Base-by-base conservation (phyloP, 2,113 vertebrate genomes). In the Euleptes europaea region DNA sequence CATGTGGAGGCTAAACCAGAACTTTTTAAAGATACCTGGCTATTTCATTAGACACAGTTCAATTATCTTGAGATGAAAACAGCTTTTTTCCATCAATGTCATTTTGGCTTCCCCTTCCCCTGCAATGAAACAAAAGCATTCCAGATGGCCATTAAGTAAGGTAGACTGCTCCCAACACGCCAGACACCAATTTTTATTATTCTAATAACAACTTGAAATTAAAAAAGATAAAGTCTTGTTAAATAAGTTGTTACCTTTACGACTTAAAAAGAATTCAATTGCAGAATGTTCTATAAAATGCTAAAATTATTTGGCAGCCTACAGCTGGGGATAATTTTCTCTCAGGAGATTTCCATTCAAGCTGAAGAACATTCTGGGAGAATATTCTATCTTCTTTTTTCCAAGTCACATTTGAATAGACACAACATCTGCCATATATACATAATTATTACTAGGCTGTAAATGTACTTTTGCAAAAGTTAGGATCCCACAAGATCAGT, bases 151-250 rank as follows among this genome's bases (percentile, higher is more conserved):
- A 89, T 94, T 92, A 94, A 92, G 54, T 90, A 92, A 91, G 87
- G 85, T 83, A 90, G 85, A 66, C 78, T 90, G 90, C 86, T 90
- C 84, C 60, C 84, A 90, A 82, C 91, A 86, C 87, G 89, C 85
- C 79, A 92, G 93, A 87, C 89, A 88, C 77, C 35, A 35, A 77
- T 91, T 90, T n/a, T 95, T 94, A 90, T 91, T 90, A 90, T 90
- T 93, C 86, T 90, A 94, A 90, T 92, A 92, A 93, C 91, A 90
- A 84, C 85, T 89, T 90, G 86, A 91, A 93, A 92, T 93, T 85
- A 93, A 92, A 93, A 94, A 93, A 94, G 87, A 82, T 91, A 91
- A 93, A 78, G 81, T 89, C 90, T 88, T 82, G 88, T 92, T 92
- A 92, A 88, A 88, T 84, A 91, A 85, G 84, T 83, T 74, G 83